Conservation (phyloP, 2,113 vertebrate genomes). For the Ageneiosus marmoratus region DNA sequence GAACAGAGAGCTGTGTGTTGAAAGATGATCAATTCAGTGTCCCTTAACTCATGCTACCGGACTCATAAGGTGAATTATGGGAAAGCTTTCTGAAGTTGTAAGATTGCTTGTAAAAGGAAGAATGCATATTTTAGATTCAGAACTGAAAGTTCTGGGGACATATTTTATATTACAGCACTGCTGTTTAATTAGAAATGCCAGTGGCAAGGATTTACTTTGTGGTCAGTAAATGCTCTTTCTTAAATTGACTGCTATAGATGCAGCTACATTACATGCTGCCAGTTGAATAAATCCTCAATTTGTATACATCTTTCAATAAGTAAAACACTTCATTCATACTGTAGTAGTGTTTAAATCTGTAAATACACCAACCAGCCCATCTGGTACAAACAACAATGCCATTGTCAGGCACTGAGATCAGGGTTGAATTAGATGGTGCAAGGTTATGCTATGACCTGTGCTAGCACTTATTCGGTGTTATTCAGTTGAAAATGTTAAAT, state of each 20-base stretch:
- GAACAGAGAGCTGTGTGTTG: neutral
- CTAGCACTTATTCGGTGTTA: neutral
- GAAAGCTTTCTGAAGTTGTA: neutral
- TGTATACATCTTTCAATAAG: neutral
- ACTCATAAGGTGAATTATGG: slow-evolving; percentile 1
- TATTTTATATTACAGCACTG: neutral
- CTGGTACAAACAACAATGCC: neutral
- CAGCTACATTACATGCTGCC: neutral
- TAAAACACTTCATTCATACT: neutral
- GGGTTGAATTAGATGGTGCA: neutral
- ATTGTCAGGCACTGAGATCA: neutral
- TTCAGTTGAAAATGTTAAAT: neutral
- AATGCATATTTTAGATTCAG: neutral
- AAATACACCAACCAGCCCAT: neutral
- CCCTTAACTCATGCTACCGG: neutral
- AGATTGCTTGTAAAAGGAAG: neutral
- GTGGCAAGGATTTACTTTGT: neutral
- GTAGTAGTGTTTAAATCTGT: neutral
- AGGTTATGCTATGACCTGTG: neutral
- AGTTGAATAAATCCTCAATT: neutral
- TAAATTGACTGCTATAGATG: neutral
- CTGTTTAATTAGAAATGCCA: slow-evolving; percentile 2
- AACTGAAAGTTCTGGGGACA: neutral
- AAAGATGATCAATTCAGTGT: neutral
- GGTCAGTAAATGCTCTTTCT: neutral